phyloP scores from a whole-genome alignment of 2,797 vertebrate species.

The Tamandua tetradactyla region DNA sequence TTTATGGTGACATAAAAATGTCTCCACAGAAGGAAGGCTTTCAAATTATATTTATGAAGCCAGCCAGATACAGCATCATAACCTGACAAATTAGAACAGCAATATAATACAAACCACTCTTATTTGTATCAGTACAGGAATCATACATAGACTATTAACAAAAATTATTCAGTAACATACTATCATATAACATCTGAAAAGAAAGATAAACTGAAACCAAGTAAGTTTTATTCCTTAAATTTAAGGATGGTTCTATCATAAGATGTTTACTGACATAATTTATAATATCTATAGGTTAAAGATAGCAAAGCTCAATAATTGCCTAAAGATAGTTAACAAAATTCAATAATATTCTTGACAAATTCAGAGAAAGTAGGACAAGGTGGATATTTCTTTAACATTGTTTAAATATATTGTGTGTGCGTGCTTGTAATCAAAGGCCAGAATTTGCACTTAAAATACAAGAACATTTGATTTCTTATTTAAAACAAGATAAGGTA shows the following conservation, averaged over 20 bases:
- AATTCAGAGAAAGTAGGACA: conserved; percentile 30
- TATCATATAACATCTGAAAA: conserved; percentile 9
- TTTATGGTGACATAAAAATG: conserved; percentile 33
- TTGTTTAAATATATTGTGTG: not conserved
- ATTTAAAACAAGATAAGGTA: not conserved
- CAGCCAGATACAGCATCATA: not conserved
- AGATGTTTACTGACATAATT: not conserved
- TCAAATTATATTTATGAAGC: conserved; percentile 27
- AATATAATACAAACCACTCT: not conserved
- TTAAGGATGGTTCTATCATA: not conserved
- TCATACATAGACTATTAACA: not conserved
- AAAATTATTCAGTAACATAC: conserved; percentile 22
- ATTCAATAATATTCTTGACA: conserved; percentile 26
- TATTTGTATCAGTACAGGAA: conserved; percentile 21
- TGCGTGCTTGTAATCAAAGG: not conserved
- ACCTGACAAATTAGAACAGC: not conserved
- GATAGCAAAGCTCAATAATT: not conserved
- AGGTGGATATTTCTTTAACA: not conserved
- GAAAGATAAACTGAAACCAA: conserved; percentile 26
- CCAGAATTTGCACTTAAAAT: not conserved
- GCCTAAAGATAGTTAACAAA: not conserved
- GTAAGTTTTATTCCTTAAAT: not conserved
- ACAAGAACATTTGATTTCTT: conserved; percentile 10
- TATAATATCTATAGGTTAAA: not conserved
- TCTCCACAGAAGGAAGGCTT: not conserved